Evolutionary conservation across 2,888 invertebrate genomes (phyloP).

Genomic region (Orchesellides sinensis): DNA sequence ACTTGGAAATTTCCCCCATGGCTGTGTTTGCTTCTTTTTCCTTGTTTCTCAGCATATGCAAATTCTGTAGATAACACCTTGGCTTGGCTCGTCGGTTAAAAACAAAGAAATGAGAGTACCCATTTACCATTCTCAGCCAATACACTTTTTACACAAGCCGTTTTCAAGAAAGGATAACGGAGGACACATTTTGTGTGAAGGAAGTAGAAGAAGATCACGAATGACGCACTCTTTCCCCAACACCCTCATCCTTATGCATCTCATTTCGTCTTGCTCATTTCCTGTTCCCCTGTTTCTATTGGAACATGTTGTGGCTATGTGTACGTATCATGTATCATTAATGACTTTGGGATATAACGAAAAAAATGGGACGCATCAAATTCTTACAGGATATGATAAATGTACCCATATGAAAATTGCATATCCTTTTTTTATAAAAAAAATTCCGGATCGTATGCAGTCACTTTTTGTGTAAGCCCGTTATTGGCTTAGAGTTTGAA

Average conservation of each 20-base stretch:
- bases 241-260: constrained; percentile 30
- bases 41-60: constrained; percentile 50
- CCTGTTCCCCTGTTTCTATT: constrained; percentile 13
- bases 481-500: no score
- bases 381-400: no score
- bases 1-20: constrained; percentile 56
- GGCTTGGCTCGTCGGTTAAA: constrained; percentile 8
- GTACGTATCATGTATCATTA: constrained; percentile 17
- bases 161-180: constrained; percentile 1
- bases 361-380: no score
- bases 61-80: constrained; percentile 56
- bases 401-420: no score
- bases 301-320: constrained; percentile 8
- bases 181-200: neutral
- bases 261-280: constrained; percentile 34
- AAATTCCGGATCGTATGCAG: no score
- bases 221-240: constrained; percentile 18
- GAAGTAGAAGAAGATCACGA: constrained; percentile 34
- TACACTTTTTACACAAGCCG: constrained; percentile 3
- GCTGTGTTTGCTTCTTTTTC: constrained; percentile 19
- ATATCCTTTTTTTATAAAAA: no score
- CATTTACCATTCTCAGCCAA: constrained; percentile 17
- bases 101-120: constrained; percentile 31
- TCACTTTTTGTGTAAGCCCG: no score
- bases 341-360: no score